These are phyloP conservation scores for Strongylocentrotus purpuratus DNA, from an alignment of 35 echinoderm and acorn worm genomes.

Conservation along the genomic window DNA sequence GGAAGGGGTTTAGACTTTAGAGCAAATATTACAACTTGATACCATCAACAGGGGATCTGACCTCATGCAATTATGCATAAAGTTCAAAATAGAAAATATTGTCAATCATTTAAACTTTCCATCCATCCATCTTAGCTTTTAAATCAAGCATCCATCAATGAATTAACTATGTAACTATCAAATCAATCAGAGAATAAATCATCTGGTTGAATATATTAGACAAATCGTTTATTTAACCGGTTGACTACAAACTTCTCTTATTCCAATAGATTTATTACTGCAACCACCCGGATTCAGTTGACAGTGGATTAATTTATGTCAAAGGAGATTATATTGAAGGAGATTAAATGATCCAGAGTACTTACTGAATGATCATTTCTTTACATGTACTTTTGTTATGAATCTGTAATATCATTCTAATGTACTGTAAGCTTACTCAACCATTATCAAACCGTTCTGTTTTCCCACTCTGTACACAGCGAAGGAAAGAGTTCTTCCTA, in stretches of 20 bases:
- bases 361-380: no score
- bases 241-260: no score
- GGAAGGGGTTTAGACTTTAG: not conserved
- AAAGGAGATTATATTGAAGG: no score
- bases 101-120: not conserved
- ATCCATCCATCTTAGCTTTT: not conserved
- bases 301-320: no score
- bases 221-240: not conserved
- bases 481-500: no score
- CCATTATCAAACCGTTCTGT: no score
- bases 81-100: not conserved
- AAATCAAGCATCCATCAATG: not conserved
- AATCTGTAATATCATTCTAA: no score
- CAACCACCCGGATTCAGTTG: not conserved
- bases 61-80: not conserved
- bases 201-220: not conserved
- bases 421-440: no score
- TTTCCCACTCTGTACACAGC: no score
- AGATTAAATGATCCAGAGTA: no score
- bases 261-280: no score
- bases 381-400: no score
- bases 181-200: not conserved
- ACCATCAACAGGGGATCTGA: not conserved
- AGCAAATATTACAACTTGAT: not conserved
- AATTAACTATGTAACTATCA: not conserved